A percentile compares a stretch with the other conserved stretches of the same genome.
These are phyloP conservation scores for Antedon mediterranea DNA, from an alignment of 53 echinoderm and acorn worm species.

Conservation along the genomic window DNA sequence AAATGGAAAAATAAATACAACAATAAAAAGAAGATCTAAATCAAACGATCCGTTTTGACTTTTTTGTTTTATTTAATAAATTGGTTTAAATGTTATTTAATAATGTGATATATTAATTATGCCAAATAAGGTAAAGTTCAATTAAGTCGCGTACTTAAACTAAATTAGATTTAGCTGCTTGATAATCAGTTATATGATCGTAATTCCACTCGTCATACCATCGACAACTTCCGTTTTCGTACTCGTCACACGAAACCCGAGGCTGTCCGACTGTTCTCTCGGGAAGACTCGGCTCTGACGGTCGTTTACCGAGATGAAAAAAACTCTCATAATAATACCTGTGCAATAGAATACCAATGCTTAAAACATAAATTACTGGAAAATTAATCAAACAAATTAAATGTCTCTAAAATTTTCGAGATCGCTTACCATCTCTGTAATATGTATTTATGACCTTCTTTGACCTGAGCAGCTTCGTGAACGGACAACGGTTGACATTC, in stretches of 20 bases:
- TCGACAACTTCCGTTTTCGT: conserved; percentile 81
- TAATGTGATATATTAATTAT: no score
- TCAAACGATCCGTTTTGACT: no score
- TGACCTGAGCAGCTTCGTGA: conserved; percentile 57
- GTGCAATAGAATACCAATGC: not conserved
- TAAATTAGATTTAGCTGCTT: not conserved
- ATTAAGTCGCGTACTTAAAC: no score
- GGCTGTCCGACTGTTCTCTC: conserved; percentile 32
- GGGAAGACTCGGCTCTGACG: conserved; percentile 45
- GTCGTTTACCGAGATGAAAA: conserved; percentile 47
- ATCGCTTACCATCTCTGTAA: conserved; percentile 84
- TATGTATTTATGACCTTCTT: conserved; percentile 71
- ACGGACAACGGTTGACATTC: conserved; percentile 55
- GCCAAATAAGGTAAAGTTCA: no score
- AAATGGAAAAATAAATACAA: no score
- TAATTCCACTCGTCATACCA: conserved; percentile 99
- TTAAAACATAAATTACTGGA: not conserved
- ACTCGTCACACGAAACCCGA: conserved; percentile 69
- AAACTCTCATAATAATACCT: conserved; percentile 94
- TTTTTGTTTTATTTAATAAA: no score
- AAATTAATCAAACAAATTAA: no score
- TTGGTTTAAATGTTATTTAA: no score
- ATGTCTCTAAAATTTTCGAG: no score
- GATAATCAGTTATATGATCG: conserved; percentile 60
- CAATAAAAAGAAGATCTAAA: no score